Conservation (phyloP, 2,797 vertebrate species). For the Pipistrellus kuhlii region DNA sequence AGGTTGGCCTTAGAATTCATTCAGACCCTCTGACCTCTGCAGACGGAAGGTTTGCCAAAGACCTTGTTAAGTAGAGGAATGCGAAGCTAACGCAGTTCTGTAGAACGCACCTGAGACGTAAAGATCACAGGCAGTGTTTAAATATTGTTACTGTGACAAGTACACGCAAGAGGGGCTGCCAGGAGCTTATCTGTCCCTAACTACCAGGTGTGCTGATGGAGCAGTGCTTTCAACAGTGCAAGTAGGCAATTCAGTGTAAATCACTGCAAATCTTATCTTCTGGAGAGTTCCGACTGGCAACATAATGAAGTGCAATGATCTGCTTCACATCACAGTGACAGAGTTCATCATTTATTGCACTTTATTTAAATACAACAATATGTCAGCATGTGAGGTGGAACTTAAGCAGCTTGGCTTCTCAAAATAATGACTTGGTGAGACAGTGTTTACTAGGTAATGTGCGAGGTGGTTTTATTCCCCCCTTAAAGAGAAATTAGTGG, state of each 20-base stretch:
- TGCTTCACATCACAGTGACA: conserved; percentile 35
- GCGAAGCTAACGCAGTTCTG: not conserved
- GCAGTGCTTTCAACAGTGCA: not conserved
- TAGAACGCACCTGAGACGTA: not conserved
- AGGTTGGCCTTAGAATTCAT: conserved; percentile 23
- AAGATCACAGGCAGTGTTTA: conserved; percentile 22
- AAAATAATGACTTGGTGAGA: conserved; percentile 48
- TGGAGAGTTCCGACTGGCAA: conserved; percentile 2
- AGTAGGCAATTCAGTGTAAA: conserved; percentile 30
- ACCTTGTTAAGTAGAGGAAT: not conserved
- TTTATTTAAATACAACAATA: conserved; percentile 44
- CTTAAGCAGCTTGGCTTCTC: not conserved
- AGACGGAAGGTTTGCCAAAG: not conserved
- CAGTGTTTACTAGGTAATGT: not conserved
- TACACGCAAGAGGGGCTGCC: not conserved
- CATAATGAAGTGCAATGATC: conserved; percentile 43
- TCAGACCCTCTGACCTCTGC: not conserved
- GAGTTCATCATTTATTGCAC: not conserved
- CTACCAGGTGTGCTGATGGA: not conserved
- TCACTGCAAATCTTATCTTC: conserved; percentile 39
- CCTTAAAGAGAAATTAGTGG: conserved; percentile 1
- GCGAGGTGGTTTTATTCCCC: not conserved
- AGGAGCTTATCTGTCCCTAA: not conserved
- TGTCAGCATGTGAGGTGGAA: conserved; percentile 20
- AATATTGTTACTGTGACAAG: not conserved